Evolutionary conservation across 2,888 invertebrate genomes (phyloP).

Genomic region (Heliconius ismenius): DNA sequence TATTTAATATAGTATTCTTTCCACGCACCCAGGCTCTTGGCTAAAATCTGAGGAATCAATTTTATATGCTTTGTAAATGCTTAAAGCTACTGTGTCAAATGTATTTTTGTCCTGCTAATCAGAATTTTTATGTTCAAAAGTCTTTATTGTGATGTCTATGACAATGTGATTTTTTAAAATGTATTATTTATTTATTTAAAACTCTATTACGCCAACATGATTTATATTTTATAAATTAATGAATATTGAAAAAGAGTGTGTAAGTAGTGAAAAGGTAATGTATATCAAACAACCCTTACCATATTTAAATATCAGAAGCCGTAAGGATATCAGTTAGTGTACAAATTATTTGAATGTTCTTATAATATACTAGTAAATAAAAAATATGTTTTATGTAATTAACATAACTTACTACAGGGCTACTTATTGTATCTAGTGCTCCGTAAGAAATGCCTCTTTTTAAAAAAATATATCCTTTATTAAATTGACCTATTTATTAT

Average conservation of each 20-base stretch:
- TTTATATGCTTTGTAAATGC: conserved; percentile 25
- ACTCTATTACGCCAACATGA: background rate
- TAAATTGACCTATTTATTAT: conserved; percentile 11
- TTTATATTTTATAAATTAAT: background rate
- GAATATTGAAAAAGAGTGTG: background rate
- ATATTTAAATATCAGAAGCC: background rate
- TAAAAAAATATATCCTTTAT: background rate
- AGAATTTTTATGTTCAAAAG: background rate
- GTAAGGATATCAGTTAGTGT: background rate
- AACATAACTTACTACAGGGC: background rate
- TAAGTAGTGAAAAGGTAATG: background rate
- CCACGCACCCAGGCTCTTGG: conserved; percentile 15
- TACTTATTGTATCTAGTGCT: background rate
- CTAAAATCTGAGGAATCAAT: conserved; percentile 23
- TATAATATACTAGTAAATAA: too few relatives aligned
- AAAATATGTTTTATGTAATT: too few relatives aligned
- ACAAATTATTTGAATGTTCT: background rate
- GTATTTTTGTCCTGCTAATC: conserved; percentile 16
- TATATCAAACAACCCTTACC: background rate
- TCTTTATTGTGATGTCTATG: conserved; percentile 15
- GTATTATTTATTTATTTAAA: background rate
- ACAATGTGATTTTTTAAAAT: background rate
- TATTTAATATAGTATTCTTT: background rate
- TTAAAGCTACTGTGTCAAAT: conserved; percentile 31
- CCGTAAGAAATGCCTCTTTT: background rate